Base-by-base conservation (phyloP, 2,888 invertebrate species). In the Himalopsyche japonica region DNA sequence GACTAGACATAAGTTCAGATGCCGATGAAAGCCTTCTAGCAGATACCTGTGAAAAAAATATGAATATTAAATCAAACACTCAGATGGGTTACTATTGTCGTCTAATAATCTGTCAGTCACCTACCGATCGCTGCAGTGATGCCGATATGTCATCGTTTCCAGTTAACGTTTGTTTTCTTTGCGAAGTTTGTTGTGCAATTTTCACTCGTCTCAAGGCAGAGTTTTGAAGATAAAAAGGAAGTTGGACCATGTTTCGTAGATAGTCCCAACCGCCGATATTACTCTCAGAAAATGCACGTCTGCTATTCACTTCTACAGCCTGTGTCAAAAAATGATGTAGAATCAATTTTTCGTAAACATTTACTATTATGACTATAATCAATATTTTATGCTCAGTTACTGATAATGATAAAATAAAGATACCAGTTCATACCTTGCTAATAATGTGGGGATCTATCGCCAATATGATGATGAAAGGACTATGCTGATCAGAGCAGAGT, bases 391-490 rank as follows among this genome's bases (percentile, higher is more conserved):
- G 1, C 43, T 12, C 43, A 3, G 12, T 43, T 15, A 43, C 43
- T 43, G 3, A 15, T 15, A 43, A 43, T 15, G 37, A 83, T 15
- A 24, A 77, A 27, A n/a, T 76, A 64, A 64, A 49, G 18, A 12
- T 57, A 88, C 30, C 49, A 84, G 81, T 24, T 88, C 89, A 89
- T 90, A 96, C 98, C 94, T 98, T 98, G 88, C 99, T 97, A 88
- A 99, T 98, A 87, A 99, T 98, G 91, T 99, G 99, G 1, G 99
- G 99, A 93, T 99, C 99, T 88, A 99, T 98, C 0, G 99, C 99
- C 88, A 99, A 93, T 87, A 99, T 95, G 85, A 98, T 95, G 88
- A 99, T 97, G 91, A 99, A 99, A 0, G 99, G 99, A 86, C 97
- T 96, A 90, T 96, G 96, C 3, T 97, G 95, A 89, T 98, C 97